These are phyloP conservation scores for Sminthopsis crassicaudata DNA, from an alignment of 2,113 vertebrate genomes.

Conservation along the genomic window DNA sequence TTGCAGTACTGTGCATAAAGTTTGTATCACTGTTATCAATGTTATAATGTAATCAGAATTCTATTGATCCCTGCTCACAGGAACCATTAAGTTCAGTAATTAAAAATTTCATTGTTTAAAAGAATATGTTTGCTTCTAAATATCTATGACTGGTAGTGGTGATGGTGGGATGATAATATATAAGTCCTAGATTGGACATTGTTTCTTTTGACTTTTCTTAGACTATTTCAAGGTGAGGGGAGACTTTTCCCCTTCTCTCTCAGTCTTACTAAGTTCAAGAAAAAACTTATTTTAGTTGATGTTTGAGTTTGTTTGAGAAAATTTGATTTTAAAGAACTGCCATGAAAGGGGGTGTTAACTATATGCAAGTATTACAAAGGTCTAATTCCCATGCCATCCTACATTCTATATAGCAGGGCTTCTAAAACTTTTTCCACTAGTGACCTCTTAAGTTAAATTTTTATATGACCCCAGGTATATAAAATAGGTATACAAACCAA, in stretches of 20 bases:
- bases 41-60: background rate
- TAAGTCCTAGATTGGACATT: background rate
- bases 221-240: background rate
- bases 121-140: background rate
- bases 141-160: background rate
- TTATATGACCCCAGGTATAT: too few species aligned
- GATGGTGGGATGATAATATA: accelerated
- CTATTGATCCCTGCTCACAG: background rate
- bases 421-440: too few species aligned
- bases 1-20: accelerated
- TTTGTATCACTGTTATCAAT: too few species aligned
- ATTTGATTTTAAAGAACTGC: background rate
- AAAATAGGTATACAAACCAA: too few species aligned
- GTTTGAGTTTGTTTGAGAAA: background rate
- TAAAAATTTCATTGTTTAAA: too few species aligned
- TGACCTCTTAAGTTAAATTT: too few species aligned
- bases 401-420: background rate
- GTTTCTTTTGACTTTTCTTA: background rate
- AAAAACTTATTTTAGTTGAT: background rate
- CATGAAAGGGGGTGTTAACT: too few species aligned
- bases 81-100: background rate
- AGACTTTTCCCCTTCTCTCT: background rate
- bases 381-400: background rate
- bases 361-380: background rate
- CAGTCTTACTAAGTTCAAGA: background rate